Evolutionary conservation across 2,113 vertebrate genomes (phyloP), one percentile per base, ranked within the genome.

Genomic region (Astur gentilis): DNA sequence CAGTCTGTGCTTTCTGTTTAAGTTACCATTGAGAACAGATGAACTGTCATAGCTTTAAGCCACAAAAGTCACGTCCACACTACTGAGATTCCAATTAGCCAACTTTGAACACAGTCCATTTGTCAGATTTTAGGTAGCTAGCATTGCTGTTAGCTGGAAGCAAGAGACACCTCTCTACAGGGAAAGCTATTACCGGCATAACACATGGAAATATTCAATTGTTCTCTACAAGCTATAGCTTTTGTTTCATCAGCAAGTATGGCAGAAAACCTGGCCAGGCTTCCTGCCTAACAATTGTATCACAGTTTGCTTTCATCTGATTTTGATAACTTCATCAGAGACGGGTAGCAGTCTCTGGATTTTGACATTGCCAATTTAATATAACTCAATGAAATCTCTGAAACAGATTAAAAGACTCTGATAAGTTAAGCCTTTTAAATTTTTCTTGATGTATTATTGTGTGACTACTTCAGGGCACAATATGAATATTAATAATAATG

Each of bases 1-100:
- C 16, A 64, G 32, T 61, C 55, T 87, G 38, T 61, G 60, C 72
- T 92, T 93, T 87, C 88, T 60, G 4, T 86, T 84, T 87, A 81
- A 77, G 44, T 92, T 75, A 27, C 76, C 57, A 6, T 13, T 75
- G 83, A 47, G 80, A 92, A 70, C 47, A 95, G 69, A 87, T 67
- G 88, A 93, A 77, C 64, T 94, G 55, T 95, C 83, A 90, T 50
- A 75, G 60, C 45, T 83, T 64, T 93, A 58, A 92, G 83, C 0
- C 0, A 75, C 76, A 71, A 31, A 89, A 94, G 92, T 89, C 96
- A 76, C 11, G 0, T 90, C 88, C 72, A 47, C 79, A 34, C 42
- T 34, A 47, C 72, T 64, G 83, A 83, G 88, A 88, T 91, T 93
- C 94, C 92, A 97, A 92, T 97, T 95, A 97, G 80, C 23, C 77